phyloP scores from a whole-genome alignment of 1,140 invertebrate species.

The Drosophila ambigua region DNA sequence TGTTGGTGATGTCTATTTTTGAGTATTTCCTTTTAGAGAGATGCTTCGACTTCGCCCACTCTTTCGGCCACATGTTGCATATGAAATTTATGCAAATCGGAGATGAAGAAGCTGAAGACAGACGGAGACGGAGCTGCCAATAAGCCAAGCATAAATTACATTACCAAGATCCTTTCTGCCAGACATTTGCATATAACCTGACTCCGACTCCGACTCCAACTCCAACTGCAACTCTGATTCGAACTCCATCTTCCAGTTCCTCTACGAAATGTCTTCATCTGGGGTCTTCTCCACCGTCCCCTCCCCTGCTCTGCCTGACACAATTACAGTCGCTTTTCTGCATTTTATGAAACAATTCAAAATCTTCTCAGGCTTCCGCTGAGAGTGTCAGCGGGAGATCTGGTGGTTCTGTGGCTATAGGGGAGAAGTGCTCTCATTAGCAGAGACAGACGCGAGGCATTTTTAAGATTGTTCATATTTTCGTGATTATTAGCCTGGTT shows the following conservation, averaged over 20 bases:
- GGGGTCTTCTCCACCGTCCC: conserved; percentile 17
- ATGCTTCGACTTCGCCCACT: conserved; percentile 64
- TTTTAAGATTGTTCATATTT: conserved; percentile 71
- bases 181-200: conserved; percentile 78
- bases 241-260: conserved; percentile 29
- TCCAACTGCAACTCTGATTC: conserved; percentile 21
- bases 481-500: conserved; percentile 70
- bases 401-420: conserved; percentile 3
- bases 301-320: conserved; percentile 58
- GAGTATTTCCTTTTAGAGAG: conserved; percentile 55
- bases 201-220: conserved; percentile 37
- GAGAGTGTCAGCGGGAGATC: conserved; percentile 1
- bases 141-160: conserved; percentile 79
- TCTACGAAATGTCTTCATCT: conserved; percentile 53
- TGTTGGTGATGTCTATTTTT: conserved; percentile 72
- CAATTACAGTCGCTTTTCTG: conserved; percentile 76
- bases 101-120: conserved; percentile 7
- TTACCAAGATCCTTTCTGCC: conserved; percentile 72
- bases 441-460: conserved; percentile 44
- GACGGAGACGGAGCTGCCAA: conserved; percentile 66
- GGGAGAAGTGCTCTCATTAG: conserved; percentile 64
- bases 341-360: conserved; percentile 82
- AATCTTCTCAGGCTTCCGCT: conserved; percentile 77
- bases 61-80: conserved; percentile 71
- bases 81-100: conserved; percentile 79